Conservation (phyloP, 2,797 vertebrate genomes). For the Gallinago nigripennis region DNA sequence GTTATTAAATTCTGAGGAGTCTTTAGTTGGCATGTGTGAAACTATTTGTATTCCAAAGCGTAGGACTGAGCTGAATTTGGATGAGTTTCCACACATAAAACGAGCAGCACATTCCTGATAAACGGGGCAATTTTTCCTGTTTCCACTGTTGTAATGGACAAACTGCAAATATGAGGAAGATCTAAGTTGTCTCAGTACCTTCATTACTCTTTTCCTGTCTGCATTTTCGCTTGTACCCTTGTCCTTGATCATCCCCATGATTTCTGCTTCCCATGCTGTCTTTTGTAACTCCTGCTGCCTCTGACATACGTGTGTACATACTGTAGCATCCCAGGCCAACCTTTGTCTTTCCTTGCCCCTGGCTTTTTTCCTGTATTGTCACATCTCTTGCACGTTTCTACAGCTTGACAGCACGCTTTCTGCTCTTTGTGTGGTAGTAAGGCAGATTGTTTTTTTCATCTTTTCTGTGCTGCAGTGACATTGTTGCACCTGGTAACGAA, state of each 20-base stretch:
- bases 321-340: background rate
- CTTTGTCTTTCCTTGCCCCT: background rate
- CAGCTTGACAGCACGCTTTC: background rate
- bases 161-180: background rate
- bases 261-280: background rate
- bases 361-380: background rate
- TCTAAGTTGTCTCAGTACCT: background rate
- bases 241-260: background rate
- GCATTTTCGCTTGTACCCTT: background rate
- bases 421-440: background rate
- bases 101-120: background rate
- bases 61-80: background rate
- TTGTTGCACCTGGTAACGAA: background rate
- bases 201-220: background rate
- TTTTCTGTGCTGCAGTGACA: background rate
- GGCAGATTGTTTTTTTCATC: background rate
- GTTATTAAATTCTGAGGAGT: background rate
- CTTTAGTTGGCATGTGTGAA: background rate
- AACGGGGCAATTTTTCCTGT: background rate
- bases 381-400: background rate
- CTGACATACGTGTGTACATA: fast-evolving
- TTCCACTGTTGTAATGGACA: background rate
- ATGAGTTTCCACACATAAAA: background rate
- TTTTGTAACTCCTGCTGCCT: background rate
- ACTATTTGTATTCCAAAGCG: background rate